phyloP scores from a whole-genome alignment of 2,797 vertebrate species.

The Crocidura indochinensis region DNA sequence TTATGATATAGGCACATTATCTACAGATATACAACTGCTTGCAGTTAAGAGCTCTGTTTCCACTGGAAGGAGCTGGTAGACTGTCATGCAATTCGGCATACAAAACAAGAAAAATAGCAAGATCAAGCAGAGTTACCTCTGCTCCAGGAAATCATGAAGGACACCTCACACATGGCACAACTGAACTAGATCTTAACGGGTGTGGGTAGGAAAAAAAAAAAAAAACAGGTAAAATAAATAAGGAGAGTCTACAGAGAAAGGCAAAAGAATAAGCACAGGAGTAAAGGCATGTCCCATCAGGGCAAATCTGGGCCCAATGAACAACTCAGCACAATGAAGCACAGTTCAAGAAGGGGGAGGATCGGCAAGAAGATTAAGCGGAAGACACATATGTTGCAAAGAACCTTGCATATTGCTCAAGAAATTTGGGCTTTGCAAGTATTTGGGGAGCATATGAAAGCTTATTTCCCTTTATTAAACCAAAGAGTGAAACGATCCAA shows the following conservation, averaged over 20 bases:
- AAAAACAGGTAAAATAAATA: background rate
- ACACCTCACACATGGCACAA: background rate
- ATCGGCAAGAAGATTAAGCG: background rate
- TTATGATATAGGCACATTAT: background rate
- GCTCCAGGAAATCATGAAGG: conserved; percentile 16
- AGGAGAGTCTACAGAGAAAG: background rate
- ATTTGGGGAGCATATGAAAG: background rate
- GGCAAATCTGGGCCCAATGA: background rate
- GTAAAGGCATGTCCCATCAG: background rate
- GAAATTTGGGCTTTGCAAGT: conserved; percentile 15
- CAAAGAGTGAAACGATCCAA: conserved; percentile 20
- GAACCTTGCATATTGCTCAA: background rate
- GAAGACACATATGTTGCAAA: background rate
- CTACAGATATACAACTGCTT: background rate
- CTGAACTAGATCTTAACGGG: conserved; percentile 27
- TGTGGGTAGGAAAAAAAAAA: background rate
- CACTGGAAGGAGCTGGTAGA: background rate
- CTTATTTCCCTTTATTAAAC: conserved; percentile 19
- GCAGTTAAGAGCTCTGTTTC: conserved; percentile 7
- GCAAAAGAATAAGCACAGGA: conserved; percentile 14
- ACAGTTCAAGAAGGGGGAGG: background rate
- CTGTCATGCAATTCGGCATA: background rate
- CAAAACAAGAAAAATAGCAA: conserved; percentile 16
- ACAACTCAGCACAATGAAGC: background rate
- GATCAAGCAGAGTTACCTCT: background rate